Conservation (phyloP, 2,888 invertebrate genomes). For the Platycnemis pennipes region DNA sequence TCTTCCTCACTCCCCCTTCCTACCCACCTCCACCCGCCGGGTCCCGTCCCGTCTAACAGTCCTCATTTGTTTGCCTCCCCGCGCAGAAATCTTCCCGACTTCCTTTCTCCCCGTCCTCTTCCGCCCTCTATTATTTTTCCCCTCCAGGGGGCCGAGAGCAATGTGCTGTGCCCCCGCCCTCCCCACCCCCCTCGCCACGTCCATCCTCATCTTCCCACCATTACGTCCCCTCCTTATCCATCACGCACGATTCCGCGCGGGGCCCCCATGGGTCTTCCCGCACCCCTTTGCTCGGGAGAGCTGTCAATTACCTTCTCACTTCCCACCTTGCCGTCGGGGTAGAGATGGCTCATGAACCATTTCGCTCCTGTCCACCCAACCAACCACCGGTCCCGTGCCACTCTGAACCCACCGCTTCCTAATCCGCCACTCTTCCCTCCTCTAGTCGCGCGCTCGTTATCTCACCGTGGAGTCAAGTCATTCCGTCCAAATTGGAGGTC, state of each 20-base stretch:
- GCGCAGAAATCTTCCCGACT: background rate
- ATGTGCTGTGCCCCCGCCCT: background rate
- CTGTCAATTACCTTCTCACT: constrained; percentile 40
- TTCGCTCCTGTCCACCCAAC: background rate
- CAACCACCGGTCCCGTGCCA: no score
- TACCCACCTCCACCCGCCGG: background rate
- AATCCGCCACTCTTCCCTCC: background rate
- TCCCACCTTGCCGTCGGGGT: background rate
- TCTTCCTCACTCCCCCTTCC: background rate
- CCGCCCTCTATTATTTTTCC: background rate
- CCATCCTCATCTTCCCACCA: background rate
- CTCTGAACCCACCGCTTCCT: background rate
- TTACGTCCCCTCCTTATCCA: background rate
- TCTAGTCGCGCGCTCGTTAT: background rate
- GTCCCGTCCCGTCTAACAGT: constrained; percentile 18
- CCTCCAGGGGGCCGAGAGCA: background rate
- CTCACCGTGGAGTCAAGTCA: background rate
- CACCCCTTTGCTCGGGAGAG: constrained; percentile 21
- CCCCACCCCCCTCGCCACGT: background rate
- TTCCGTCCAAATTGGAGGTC: constrained; percentile 31
- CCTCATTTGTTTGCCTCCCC: constrained; percentile 45
- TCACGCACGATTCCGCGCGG: background rate
- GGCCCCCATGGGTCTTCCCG: constrained; percentile 25
- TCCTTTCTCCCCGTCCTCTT: background rate
- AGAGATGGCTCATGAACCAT: background rate